These are phyloP conservation scores for Drosophila formosana DNA, from an alignment of 2,888 invertebrate genomes.

Conservation along the genomic window DNA sequence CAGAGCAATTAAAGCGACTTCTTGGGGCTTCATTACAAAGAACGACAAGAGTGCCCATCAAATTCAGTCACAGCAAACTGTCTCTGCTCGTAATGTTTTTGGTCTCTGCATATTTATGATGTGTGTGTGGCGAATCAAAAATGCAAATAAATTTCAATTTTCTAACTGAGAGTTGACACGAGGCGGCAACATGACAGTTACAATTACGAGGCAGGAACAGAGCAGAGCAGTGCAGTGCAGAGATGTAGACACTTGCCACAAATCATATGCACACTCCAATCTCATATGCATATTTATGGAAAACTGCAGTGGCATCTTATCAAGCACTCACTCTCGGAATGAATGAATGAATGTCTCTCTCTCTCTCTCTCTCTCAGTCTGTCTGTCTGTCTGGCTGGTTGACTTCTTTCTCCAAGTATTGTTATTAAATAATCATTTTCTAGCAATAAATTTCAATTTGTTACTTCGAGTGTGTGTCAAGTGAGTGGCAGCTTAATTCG, in stretches of 20 bases:
- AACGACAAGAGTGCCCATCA: constrained; percentile 36
- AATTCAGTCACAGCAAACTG: constrained; percentile 16
- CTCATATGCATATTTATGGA: constrained; percentile 76
- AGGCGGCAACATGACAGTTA: constrained; percentile 78
- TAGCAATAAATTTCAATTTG: constrained; percentile 77
- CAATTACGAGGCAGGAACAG: constrained; percentile 54
- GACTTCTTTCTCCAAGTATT: constrained; percentile 42
- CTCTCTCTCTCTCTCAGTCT: not conserved
- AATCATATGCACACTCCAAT: constrained; percentile 56
- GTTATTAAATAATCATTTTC: constrained; percentile 77
- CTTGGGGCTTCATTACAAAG: constrained; percentile 54
- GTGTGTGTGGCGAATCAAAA: constrained; percentile 76
- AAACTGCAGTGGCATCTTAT: constrained; percentile 76
- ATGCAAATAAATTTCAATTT: constrained; percentile 82
- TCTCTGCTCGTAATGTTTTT: not conserved
- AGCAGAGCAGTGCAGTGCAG: constrained; percentile 8
- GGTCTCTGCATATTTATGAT: constrained; percentile 71
- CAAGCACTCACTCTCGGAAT: constrained; percentile 26
- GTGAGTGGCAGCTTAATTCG: constrained; percentile 73
- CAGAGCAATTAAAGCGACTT: constrained; percentile 67
- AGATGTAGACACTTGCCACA: constrained; percentile 55
- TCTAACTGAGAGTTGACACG: constrained; percentile 64
- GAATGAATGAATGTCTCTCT: not conserved
- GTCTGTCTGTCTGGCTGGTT: constrained; percentile 16
- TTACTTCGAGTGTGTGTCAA: constrained; percentile 45